Evolutionary conservation across 2,797 vertebrate species (phyloP).

Genomic region (Mus caroli): DNA sequence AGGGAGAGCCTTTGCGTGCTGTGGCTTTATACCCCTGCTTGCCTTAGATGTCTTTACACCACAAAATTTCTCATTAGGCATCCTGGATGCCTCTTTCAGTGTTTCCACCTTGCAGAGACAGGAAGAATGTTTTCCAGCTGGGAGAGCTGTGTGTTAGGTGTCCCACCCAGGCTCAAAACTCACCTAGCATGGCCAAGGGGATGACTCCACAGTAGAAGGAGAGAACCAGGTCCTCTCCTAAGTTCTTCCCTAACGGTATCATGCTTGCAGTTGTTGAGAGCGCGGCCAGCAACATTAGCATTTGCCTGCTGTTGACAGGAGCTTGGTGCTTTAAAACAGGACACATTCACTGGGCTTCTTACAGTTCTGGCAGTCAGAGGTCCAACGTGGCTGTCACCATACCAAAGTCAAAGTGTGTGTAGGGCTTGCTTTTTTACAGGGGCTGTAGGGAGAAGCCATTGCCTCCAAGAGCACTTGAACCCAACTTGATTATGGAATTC

Average conservation of each 20-base stretch:
- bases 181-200: neutral
- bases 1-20: neutral
- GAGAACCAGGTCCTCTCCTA: neutral
- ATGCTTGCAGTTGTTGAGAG: too few relatives aligned
- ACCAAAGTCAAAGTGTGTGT: too few relatives aligned
- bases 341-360: neutral
- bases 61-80: neutral
- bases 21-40: neutral
- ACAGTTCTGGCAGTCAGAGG: neutral
- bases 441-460: neutral
- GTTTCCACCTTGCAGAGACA: neutral
- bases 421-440: neutral
- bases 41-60: neutral
- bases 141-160: accelerated
- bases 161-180: neutral
- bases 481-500: neutral
- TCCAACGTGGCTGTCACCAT: neutral
- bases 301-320: neutral
- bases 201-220: neutral
- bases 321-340: neutral
- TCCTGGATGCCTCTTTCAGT: neutral
- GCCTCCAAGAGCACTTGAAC: neutral
- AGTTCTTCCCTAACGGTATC: neutral
- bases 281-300: accelerated
- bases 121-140: neutral